Percentiles rank a stretch among this genome's conserved stretches.
Evolutionary conservation across 2,888 invertebrate species (phyloP).

Genomic region (Acrobasis repandana): DNA sequence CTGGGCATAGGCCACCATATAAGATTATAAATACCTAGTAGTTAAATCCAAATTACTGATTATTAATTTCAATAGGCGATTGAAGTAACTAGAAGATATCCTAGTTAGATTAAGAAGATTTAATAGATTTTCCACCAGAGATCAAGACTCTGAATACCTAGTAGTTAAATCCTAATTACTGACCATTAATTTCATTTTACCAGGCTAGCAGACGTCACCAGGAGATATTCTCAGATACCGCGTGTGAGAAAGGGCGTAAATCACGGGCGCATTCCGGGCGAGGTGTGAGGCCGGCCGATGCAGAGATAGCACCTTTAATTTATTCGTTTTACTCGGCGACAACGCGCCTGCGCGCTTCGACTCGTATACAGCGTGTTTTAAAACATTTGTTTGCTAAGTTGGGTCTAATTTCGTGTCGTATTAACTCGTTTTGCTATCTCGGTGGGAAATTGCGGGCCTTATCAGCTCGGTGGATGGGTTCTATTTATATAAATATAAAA

Average conservation of each 20-base stretch:
- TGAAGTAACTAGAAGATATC: too few relatives aligned
- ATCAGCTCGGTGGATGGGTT: too few relatives aligned
- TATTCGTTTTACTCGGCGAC: constrained; percentile 81
- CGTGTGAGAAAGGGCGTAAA: constrained; percentile 70
- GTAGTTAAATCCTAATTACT: not conserved
- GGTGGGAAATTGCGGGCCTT: too few relatives aligned
- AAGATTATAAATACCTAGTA: too few relatives aligned
- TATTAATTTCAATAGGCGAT: too few relatives aligned
- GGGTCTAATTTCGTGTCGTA: constrained; percentile 16
- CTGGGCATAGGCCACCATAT: too few relatives aligned
- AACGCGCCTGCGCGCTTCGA: constrained; percentile 64
- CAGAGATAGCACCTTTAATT: constrained; percentile 76
- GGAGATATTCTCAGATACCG: constrained; percentile 40
- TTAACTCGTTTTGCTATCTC: constrained; percentile 7
- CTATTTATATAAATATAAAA: too few relatives aligned
- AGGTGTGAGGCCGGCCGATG: constrained; percentile 81
- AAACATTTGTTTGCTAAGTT: constrained; percentile 15
- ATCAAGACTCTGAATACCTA: not conserved
- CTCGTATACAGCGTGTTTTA: constrained; percentile 51
- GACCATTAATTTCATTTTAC: constrained; percentile 5
- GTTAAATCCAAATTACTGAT: too few relatives aligned
- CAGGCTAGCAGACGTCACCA: constrained; percentile 59
- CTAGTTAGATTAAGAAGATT: too few relatives aligned
- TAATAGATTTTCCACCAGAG: too few relatives aligned
- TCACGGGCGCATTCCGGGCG: constrained; percentile 72